Evolutionary conservation across 2,797 vertebrate genomes (phyloP).

Genomic region (Danio aesculapii): DNA sequence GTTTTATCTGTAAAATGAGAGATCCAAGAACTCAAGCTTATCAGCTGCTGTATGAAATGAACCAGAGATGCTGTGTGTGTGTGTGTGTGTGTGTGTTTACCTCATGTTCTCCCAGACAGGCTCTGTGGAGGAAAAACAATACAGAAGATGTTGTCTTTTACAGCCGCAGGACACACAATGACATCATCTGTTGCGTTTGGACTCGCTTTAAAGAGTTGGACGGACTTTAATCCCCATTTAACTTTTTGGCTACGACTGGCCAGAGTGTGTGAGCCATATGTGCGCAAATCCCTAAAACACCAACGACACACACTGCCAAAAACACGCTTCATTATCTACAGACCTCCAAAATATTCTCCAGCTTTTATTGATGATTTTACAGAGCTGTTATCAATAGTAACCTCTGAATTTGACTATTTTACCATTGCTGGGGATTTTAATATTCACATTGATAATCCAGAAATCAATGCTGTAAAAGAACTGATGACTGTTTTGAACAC

Average conservation of each 20-base stretch:
- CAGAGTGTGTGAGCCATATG: constrained; percentile 28
- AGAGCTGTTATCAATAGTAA: too few relatives aligned
- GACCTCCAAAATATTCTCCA: too few relatives aligned
- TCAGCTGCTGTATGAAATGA: constrained; percentile 6
- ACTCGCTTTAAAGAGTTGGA: constrained; percentile 20
- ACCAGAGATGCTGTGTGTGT: constrained; percentile 10
- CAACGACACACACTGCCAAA: background rate
- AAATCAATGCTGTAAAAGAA: too few relatives aligned
- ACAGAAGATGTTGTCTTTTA: constrained; percentile 52
- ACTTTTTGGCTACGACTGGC: background rate
- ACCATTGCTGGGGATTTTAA: too few relatives aligned
- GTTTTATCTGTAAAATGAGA: constrained; percentile 19
- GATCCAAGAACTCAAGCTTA: background rate
- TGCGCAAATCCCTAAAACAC: background rate
- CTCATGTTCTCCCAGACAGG: constrained; percentile 88
- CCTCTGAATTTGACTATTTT: too few relatives aligned
- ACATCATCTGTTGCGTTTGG: constrained; percentile 33
- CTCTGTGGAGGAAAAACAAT: constrained; percentile 74
- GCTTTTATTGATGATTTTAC: too few relatives aligned
- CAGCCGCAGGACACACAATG: constrained; percentile 36
- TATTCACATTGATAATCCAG: too few relatives aligned
- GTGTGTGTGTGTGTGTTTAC: constrained; percentile 69
- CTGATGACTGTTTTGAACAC: too few relatives aligned
- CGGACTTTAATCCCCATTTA: constrained; percentile 23
- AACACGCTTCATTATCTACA: too few relatives aligned